Evolutionary conservation across 2,113 vertebrate species (phyloP).

Genomic region (Amphilophus citrinellus): DNA sequence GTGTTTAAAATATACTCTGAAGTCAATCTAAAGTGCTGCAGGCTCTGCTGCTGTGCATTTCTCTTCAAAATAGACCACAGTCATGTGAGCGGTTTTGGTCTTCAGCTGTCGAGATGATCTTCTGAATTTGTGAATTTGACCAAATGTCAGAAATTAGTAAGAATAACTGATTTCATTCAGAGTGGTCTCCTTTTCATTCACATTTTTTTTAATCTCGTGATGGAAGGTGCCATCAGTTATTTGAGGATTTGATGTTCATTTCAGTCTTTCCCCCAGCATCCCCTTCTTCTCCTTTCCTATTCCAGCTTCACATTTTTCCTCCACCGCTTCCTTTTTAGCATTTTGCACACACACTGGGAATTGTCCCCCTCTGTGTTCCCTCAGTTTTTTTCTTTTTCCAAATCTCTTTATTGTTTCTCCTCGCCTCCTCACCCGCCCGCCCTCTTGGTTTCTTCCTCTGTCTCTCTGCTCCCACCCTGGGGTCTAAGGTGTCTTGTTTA

Average conservation of each 20-base stretch:
- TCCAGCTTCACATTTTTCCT: constrained; percentile 30
- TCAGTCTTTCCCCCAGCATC: neutral
- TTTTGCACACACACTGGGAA: constrained; percentile 2
- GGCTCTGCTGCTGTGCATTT: constrained; percentile 16
- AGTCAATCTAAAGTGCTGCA: constrained; percentile 40
- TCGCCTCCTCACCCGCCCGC: constrained; percentile 3
- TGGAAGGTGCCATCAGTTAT: neutral
- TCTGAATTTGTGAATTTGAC: neutral
- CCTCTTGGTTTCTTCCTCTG: constrained; percentile 17
- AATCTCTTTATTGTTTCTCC: constrained; percentile 31
- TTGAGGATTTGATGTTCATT: neutral
- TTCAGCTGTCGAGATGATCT: neutral
- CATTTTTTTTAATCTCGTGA: neutral
- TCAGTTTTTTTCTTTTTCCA: neutral
- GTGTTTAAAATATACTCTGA: constrained; percentile 53
- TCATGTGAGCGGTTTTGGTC: neutral
- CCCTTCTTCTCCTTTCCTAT: neutral
- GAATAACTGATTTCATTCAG: neutral
- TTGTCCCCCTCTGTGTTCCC: neutral
- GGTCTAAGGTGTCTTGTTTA: constrained; percentile 77
- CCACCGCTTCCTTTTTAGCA: neutral
- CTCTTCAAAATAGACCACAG: neutral
- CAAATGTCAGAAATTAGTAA: neutral
- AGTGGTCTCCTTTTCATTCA: neutral
- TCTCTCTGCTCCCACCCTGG: constrained; percentile 31